These are phyloP conservation scores for Heliconius erato DNA, from an alignment of 2,888 invertebrate species.

Conservation along the genomic window DNA sequence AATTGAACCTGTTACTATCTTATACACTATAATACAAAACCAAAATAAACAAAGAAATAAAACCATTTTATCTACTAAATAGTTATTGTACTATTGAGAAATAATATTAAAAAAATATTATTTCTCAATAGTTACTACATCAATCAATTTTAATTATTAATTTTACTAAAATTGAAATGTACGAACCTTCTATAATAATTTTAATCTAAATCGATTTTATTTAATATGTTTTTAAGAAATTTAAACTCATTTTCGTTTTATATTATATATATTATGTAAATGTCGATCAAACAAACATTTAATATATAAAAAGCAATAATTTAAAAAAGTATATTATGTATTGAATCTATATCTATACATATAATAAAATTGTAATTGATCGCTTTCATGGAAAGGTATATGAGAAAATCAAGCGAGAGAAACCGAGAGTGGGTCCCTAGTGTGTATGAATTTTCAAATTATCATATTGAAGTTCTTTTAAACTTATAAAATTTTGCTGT, in stretches of 20 bases:
- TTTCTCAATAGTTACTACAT: not conserved
- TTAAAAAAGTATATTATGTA: too few species aligned
- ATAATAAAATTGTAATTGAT: too few species aligned
- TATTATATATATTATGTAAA: not conserved
- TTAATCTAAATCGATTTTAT: not conserved
- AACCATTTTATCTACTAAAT: too few species aligned
- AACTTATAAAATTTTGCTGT: too few species aligned
- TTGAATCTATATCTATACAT: too few species aligned
- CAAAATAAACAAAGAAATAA: not conserved
- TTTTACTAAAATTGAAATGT: not conserved
- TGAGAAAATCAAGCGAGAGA: too few species aligned
- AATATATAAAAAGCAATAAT: not conserved
- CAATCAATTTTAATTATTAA: not conserved
- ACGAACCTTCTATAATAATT: not conserved
- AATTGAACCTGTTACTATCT: not conserved
- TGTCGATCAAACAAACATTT: slow-evolving; percentile 2
- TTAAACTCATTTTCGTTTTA: not conserved
- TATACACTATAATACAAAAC: not conserved
- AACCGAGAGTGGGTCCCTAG: too few species aligned
- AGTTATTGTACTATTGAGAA: too few species aligned
- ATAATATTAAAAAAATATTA: too few species aligned
- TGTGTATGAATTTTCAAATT: too few species aligned
- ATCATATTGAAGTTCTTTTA: too few species aligned
- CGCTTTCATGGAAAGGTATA: too few species aligned
- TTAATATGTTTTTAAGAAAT: not conserved